Base-by-base conservation (phyloP, 92 coral and sea anemone genomes). In the Blastomussa wellsi region DNA sequence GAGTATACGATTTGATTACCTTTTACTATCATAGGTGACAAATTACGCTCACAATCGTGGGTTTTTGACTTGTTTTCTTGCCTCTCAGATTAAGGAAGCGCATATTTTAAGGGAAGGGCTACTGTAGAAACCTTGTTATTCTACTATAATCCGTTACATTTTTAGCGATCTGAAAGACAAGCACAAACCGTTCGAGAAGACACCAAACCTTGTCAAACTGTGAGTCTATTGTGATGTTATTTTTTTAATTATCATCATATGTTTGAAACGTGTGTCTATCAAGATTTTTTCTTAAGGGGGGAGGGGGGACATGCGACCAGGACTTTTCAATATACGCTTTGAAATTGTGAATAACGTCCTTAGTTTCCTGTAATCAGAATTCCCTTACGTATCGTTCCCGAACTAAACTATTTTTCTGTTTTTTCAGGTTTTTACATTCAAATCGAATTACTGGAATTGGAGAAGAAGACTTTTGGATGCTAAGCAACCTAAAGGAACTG, bases 101-200 rank as follows among this genome's bases (percentile, higher is more conserved):
- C 0, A 2, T 55, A 17, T 55, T 55, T 3, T n/a, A 55, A 2
- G 65, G 7, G 65, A 24, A 26, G 68, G 62, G 26, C 10, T 24
- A 57, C 1, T 57, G 4, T 57, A 10, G 29, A 22, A 57, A 57
- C 24, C 10, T 55, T 57, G 3, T 6, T 28, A 15, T 35, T 36
- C 44, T 70, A 12, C 37, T 19, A 28, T 7, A 76, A 5, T 22
- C 11, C 15, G 44, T 35, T 13, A 47, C 38, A 38, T 77, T 33
- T 82, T 37, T 80, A 95, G 98, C 38, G 93, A 89, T 22, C 81
- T 86, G 24, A 87, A 95, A 83, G 74, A 67, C 67, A 87, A 79
- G 22, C 92, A 94, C 79, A 91, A 90, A 76, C 98, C 98, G 17
- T 95, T 95, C 72, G 89, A 87, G 82, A 91, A 95, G 88, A 84